Evolutionary conservation across 2,888 invertebrate genomes (phyloP).

Genomic region (Athripsodes cinereus): DNA sequence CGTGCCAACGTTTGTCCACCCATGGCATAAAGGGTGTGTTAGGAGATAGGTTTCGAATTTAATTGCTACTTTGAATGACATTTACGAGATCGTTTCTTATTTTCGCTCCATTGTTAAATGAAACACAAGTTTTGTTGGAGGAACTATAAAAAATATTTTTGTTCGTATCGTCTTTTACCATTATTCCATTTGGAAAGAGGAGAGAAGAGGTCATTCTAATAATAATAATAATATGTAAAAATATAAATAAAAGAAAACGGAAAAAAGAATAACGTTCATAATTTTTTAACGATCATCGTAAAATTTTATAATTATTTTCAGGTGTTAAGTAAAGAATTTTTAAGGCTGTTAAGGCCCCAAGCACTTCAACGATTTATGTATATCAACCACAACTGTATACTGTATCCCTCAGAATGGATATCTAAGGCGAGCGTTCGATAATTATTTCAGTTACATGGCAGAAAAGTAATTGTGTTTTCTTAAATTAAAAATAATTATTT

Average conservation of each 20-base stretch:
- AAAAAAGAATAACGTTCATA: neutral
- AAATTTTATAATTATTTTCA: neutral
- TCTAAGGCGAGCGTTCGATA: too few species aligned
- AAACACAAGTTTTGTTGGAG: neutral
- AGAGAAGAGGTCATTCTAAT: neutral
- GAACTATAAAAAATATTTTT: neutral
- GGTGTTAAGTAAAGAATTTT: conserved; percentile 1
- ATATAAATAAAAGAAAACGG: neutral
- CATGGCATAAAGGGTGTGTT: neutral
- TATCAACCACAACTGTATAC: too few species aligned
- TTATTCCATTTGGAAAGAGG: neutral
- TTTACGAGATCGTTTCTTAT: conserved; percentile 32
- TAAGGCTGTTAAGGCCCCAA: too few species aligned
- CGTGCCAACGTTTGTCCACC: neutral
- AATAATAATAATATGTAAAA: neutral
- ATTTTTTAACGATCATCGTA: neutral
- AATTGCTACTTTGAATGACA: conserved; percentile 51
- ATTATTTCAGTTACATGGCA: too few species aligned
- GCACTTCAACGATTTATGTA: too few species aligned
- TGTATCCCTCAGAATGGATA: too few species aligned
- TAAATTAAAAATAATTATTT: too few species aligned
- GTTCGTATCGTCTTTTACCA: neutral
- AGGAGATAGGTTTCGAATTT: conserved; percentile 32
- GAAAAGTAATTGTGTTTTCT: too few species aligned
- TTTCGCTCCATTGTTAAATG: neutral